These are phyloP conservation scores for Xylota segnis DNA, from an alignment of 2,888 invertebrate genomes.

Conservation along the genomic window DNA sequence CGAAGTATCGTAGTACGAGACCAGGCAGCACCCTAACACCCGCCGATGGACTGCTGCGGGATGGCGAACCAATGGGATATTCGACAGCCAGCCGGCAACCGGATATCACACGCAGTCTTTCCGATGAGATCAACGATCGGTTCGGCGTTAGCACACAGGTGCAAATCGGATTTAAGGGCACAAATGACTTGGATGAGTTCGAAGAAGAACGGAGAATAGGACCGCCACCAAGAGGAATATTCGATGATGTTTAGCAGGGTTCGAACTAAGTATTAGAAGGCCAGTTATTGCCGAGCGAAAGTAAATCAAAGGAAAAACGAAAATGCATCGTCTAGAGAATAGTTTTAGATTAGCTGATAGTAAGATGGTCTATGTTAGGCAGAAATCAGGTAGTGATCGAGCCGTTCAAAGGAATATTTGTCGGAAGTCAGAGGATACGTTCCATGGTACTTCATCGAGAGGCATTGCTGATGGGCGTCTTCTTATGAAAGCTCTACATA, in stretches of 20 bases:
- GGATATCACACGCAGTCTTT: conserved; percentile 83
- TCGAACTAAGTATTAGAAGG: conserved; percentile 43
- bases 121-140: conserved; percentile 87
- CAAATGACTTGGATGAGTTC: conserved; percentile 61
- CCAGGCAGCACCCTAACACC: conserved; percentile 78
- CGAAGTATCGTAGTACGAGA: conserved; percentile 80
- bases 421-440: neutral
- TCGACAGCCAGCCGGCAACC: conserved; percentile 83
- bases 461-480: too few relatives aligned
- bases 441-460: too few relatives aligned
- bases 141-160: conserved; percentile 88
- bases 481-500: too few relatives aligned
- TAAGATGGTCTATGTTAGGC: neutral
- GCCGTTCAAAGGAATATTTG: neutral
- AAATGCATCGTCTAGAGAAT: conserved; percentile 21
- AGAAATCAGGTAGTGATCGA: neutral
- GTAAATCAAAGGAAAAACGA: neutral
- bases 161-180: conserved; percentile 83
- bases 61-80: conserved; percentile 90
- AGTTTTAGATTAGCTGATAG: conserved; percentile 22
- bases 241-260: conserved; percentile 90
- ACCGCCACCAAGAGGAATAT: conserved; percentile 91
- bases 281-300: conserved; percentile 46
- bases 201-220: conserved; percentile 85
- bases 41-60: conserved; percentile 89